Evolutionary conservation across 2,113 vertebrate species (phyloP), one percentile per base, ranked within the genome.

Genomic region (Pagrus major): DNA sequence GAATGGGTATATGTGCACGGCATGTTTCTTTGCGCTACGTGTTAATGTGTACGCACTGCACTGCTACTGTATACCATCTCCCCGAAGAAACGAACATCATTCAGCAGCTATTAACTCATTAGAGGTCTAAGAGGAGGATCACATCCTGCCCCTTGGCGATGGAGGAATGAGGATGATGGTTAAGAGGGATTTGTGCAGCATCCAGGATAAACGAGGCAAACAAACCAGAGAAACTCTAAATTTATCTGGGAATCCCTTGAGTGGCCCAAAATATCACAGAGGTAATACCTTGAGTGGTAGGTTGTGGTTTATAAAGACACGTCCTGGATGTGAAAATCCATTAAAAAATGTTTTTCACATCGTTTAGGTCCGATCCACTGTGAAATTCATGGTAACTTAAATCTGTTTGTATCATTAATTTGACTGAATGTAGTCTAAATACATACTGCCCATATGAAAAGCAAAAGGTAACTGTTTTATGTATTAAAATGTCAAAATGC

Each of bases 31-130:
- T 33, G 46, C 6, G n/a, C 46, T 67, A 9, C 6, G 37, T 75
- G 65, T 59, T 80, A 69, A 81, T 76, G 78, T 42, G 46, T 55
- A 73, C 23, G 64, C 51, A 21, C 61, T 73, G 67, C 66, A 55
- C 47, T n/a, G n/a, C n/a, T 20, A 15, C 58, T 82, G 51, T 59
- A 41, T 68, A 35, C 37, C 64, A 58, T 71, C 69, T 81, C 64
- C 73, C 61, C 35, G 33, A 79, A 87, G 80, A 61, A 81, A 84
- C 65, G 73, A 76, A 78, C 75, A 86, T 78, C 46, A 9, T 76
- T 87, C 77, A 82, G 78, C 46, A 80, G 84, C 83, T 80, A 83
- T 86, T 86, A 91, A 83, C 70, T 88, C 83, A 80, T 88, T 80
- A 90, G 79, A 84, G 77, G 74, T 81, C 86, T 74, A 37, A 68